Conservation (phyloP, 2,797 vertebrate genomes). For the Arremon aurantiirostris region DNA sequence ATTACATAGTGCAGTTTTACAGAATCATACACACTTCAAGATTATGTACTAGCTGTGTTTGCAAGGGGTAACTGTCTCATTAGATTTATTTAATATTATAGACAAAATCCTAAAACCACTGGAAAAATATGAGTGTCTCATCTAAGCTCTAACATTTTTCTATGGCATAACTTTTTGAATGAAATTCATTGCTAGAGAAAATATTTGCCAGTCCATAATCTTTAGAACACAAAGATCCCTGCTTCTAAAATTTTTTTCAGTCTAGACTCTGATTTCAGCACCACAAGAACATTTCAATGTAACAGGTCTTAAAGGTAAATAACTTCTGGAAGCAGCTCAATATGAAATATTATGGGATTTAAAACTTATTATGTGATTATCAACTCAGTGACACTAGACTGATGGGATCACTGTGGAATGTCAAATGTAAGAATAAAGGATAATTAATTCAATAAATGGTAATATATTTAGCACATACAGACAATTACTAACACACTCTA, state of each 20-base stretch:
- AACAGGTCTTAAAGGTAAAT: not conserved
- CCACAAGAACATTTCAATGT: not conserved
- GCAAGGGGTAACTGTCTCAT: conserved; percentile 33
- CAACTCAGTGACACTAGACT: not conserved
- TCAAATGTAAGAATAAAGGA: conserved; percentile 10
- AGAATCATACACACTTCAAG: not conserved
- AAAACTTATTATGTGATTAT: conserved; percentile 19
- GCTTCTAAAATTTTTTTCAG: not conserved
- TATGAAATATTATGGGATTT: not conserved
- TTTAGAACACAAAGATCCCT: not conserved
- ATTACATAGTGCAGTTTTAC: not conserved
- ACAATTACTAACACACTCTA: not conserved
- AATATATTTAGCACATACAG: conserved; percentile 22
- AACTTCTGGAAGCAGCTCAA: not conserved
- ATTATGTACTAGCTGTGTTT: conserved; percentile 19
- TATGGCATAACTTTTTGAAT: not conserved
- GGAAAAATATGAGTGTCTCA: not conserved
- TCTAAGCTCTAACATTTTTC: not conserved
- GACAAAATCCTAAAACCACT: conserved; percentile 37
- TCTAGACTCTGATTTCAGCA: not conserved
- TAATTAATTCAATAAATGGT: conserved; percentile 43
- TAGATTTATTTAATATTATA: conserved; percentile 49
- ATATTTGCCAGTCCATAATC: not conserved
- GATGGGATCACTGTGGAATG: not conserved
- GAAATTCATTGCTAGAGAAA: not conserved